phyloP scores from a whole-genome alignment of 2,888 invertebrate species.

The Hylaea fasciaria region DNA sequence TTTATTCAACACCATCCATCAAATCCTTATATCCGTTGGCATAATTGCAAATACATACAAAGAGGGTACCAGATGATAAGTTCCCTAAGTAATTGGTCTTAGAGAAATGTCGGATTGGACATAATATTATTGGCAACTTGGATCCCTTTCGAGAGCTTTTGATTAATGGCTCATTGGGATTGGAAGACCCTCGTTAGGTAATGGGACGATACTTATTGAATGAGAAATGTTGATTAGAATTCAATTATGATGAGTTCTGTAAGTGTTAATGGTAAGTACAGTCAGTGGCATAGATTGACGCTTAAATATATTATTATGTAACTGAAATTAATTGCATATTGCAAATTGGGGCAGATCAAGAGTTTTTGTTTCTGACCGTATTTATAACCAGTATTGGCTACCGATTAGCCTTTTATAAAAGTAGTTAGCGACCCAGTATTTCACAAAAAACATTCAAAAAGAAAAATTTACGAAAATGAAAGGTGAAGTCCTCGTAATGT shows the following conservation, averaged over 20 bases:
- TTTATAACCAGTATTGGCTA: no score
- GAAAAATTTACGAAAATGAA: no score
- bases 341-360: no score
- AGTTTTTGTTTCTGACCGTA: no score
- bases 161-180: constrained; percentile 50
- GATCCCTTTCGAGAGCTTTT: constrained; percentile 52
- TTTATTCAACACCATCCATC: constrained; percentile 4
- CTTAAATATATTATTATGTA: no score
- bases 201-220: constrained; percentile 23
- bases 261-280: background rate
- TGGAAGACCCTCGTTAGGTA: constrained; percentile 18
- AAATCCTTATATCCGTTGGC: constrained; percentile 7
- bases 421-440: no score
- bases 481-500: no score
- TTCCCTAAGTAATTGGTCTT: constrained; percentile 47
- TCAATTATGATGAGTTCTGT: background rate
- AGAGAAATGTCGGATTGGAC: constrained; percentile 47
- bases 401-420: no score
- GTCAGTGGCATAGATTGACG: no score
- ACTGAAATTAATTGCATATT: no score
- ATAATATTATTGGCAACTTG: constrained; percentile 57
- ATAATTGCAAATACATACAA: constrained; percentile 24
- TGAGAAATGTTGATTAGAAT: constrained; percentile 19
- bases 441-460: no score
- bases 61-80: constrained; percentile 19